These are phyloP conservation scores for Molossus molossus DNA, from an alignment of 2,797 vertebrate genomes.

Conservation along the genomic window DNA sequence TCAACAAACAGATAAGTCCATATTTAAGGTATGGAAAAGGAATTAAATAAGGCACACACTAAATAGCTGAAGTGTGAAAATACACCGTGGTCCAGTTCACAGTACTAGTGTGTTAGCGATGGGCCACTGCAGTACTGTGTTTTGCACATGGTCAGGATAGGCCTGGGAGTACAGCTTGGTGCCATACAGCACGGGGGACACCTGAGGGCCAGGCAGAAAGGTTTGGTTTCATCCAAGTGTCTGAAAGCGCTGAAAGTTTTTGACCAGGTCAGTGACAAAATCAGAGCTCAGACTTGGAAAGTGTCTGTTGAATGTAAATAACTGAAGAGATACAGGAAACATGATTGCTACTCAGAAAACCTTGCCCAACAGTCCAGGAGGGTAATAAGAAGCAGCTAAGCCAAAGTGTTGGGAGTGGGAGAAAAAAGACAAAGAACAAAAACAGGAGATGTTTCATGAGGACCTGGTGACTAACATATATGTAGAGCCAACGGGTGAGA, in stretches of 20 bases:
- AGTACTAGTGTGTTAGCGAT: neutral
- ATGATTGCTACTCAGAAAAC: neutral
- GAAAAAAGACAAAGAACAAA: neutral
- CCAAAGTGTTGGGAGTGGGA: neutral
- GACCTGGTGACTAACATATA: neutral
- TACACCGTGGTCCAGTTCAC: neutral
- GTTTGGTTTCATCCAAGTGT: neutral
- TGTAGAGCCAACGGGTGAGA: neutral
- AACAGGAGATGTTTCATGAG: neutral
- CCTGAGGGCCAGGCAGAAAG: neutral
- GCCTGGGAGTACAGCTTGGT: neutral
- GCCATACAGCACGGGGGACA: neutral
- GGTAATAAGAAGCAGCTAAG: neutral
- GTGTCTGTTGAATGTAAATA: neutral
- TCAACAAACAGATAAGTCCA: neutral
- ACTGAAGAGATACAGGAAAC: neutral
- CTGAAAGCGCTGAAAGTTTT: neutral
- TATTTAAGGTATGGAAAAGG: neutral
- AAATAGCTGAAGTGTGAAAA: neutral
- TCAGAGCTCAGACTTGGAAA: neutral
- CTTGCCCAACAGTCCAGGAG: neutral
- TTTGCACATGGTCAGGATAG: neutral
- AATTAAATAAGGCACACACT: neutral
- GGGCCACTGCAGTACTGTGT: no score
- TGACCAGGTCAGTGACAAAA: neutral